phyloP scores from a whole-genome alignment of 2,797 vertebrate species.

The Anabacerthia variegaticeps region DNA sequence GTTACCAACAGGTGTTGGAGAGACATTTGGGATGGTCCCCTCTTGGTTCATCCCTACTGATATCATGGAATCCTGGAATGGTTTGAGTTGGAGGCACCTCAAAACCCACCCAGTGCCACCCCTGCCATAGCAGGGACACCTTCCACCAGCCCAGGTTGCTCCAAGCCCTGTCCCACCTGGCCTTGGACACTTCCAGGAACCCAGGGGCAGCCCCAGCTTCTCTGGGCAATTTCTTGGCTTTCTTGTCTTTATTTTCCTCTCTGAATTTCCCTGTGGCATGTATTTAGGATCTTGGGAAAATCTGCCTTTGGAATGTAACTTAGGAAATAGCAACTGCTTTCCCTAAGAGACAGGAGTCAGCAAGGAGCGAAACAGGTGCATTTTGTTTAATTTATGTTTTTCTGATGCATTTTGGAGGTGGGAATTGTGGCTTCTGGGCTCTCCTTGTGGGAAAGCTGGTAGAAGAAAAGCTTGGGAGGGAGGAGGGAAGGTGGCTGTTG shows the following conservation, averaged over 20 bases:
- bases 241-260: neutral
- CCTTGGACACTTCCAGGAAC: neutral
- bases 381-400: too few species aligned
- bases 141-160: neutral
- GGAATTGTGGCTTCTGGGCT: neutral
- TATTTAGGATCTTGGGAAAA: neutral
- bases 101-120: rapidly evolving
- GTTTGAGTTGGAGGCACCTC: neutral
- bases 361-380: neutral
- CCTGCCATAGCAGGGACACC: neutral
- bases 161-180: rapidly evolving
- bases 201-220: neutral
- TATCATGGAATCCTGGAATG: rapidly evolving
- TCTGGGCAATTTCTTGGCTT: neutral
- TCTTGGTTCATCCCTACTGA: rapidly evolving
- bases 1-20: rapidly evolving
- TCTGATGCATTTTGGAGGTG: neutral
- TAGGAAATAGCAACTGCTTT: neutral
- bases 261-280: neutral
- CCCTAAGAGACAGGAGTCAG: neutral
- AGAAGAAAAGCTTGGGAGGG: neutral
- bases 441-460: neutral
- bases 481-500: neutral
- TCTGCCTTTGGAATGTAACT: neutral
- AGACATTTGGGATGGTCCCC: neutral